Conservation (phyloP, 2,888 invertebrate genomes). For the Charanyca ferruginea region DNA sequence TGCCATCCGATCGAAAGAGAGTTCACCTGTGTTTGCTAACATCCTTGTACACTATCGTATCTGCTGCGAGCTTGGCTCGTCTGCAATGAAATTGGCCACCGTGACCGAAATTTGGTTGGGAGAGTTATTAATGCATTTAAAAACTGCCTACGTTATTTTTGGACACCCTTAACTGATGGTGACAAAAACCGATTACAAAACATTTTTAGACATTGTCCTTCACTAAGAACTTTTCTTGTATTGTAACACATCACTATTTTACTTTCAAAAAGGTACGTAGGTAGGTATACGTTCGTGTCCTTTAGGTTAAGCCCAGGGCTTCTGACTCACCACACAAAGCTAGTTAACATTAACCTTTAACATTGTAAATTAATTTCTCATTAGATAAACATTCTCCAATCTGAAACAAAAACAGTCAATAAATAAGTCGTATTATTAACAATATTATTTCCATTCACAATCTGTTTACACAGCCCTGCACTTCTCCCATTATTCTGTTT, state of each 20-base stretch:
- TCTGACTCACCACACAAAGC: conserved; percentile 34
- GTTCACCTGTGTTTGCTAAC: too few species aligned
- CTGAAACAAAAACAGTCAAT: conserved; percentile 21
- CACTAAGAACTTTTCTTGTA: too few species aligned
- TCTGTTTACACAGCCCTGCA: conserved; percentile 31
- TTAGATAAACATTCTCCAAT: conserved; percentile 18
- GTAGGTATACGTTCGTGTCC: neutral
- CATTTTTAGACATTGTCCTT: too few species aligned
- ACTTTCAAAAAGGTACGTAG: neutral
- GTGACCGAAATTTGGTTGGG: too few species aligned
- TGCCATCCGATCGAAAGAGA: too few species aligned
- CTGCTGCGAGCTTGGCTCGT: too few species aligned
- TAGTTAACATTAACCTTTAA: conserved; percentile 22
- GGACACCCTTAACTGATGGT: neutral
- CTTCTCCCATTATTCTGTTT: conserved; percentile 40
- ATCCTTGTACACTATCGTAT: too few species aligned
- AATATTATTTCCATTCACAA: neutral
- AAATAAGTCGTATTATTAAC: conserved; percentile 14
- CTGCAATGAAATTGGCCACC: too few species aligned
- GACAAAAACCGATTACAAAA: too few species aligned
- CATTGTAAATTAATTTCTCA: conserved; percentile 15
- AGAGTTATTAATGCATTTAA: too few species aligned
- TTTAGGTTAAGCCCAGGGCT: neutral
- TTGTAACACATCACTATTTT: too few species aligned
- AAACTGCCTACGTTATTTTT: neutral